phyloP scores from a whole-genome alignment of 2,888 invertebrate species.

The Lordiphosa andalusiaca region DNA sequence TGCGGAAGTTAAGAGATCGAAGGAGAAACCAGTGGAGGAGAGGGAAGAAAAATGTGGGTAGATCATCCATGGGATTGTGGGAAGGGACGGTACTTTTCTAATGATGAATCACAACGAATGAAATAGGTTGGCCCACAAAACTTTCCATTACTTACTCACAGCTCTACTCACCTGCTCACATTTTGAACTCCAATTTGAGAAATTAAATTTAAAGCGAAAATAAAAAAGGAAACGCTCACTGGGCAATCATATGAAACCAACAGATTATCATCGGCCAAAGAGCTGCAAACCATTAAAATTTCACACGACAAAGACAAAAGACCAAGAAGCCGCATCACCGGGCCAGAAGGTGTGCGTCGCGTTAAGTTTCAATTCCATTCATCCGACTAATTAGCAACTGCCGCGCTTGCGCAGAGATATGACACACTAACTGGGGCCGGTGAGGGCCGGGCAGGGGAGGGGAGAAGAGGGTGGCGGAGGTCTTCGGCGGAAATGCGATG shows the following conservation, averaged over 20 bases:
- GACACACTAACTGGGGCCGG: conserved; percentile 25
- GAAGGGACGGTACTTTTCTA: too few relatives aligned
- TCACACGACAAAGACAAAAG: conserved; percentile 61
- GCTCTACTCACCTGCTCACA: conserved; percentile 24
- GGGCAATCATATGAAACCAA: conserved; percentile 63
- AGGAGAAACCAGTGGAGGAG: too few relatives aligned
- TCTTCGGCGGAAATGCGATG: conserved; percentile 75
- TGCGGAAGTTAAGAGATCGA: neutral
- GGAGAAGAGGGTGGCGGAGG: neutral
- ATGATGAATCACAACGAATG: too few relatives aligned
- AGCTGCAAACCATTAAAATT: conserved; percentile 69
- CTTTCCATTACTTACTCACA: conserved; percentile 41
- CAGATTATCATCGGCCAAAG: conserved; percentile 58
- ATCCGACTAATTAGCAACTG: conserved; percentile 79
- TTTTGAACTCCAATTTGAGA: conserved; percentile 18
- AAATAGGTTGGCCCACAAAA: too few relatives aligned
- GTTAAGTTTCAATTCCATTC: conserved; percentile 78
- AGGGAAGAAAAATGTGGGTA: too few relatives aligned
- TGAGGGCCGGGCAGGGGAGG: too few relatives aligned
- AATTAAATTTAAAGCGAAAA: conserved; percentile 58
- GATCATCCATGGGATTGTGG: too few relatives aligned
- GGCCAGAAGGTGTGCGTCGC: conserved; percentile 70
- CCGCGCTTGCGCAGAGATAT: conserved; percentile 75
- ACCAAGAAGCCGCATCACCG: conserved; percentile 36
- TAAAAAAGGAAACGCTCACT: conserved; percentile 22